Percentiles rank a stretch among this genome's conserved stretches.
phyloP scores from a whole-genome alignment of 2,797 vertebrate species.

The Hemitrygon akajei region DNA sequence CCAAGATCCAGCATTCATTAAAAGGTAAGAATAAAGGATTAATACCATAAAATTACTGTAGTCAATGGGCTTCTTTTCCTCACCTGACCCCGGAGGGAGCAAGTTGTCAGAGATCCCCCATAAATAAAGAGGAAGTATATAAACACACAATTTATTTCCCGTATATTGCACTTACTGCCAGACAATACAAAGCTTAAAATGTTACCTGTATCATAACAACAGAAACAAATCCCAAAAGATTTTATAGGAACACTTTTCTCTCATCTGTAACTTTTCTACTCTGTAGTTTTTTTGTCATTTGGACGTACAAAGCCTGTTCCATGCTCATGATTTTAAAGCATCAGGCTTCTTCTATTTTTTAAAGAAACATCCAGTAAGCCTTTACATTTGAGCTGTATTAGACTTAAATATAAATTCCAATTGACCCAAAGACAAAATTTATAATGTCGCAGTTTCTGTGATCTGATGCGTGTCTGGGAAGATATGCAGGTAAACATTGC shows the following conservation, averaged over 20 bases:
- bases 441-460: slow-evolving; percentile 12
- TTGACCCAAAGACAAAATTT: neutral
- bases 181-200: neutral
- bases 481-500: slow-evolving; percentile 32
- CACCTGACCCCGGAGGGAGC: neutral
- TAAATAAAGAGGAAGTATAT: neutral
- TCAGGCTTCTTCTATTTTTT: slow-evolving; percentile 26
- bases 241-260: neutral
- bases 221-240: neutral
- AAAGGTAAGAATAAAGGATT: slow-evolving; percentile 46
- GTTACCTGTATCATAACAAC: neutral
- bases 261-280: neutral
- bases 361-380: slow-evolving; percentile 8
- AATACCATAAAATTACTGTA: slow-evolving; percentile 43
- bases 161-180: neutral
- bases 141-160: slow-evolving; percentile 25
- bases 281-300: neutral
- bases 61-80: neutral
- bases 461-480: neutral
- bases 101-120: neutral
- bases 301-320: neutral
- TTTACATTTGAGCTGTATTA: neutral
- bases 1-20: slow-evolving; percentile 53
- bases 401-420: slow-evolving; percentile 35
- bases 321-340: neutral